Conservation (phyloP, 35 echinoderm and acorn worm species). For the Heliocidaris erythrogramma region DNA sequence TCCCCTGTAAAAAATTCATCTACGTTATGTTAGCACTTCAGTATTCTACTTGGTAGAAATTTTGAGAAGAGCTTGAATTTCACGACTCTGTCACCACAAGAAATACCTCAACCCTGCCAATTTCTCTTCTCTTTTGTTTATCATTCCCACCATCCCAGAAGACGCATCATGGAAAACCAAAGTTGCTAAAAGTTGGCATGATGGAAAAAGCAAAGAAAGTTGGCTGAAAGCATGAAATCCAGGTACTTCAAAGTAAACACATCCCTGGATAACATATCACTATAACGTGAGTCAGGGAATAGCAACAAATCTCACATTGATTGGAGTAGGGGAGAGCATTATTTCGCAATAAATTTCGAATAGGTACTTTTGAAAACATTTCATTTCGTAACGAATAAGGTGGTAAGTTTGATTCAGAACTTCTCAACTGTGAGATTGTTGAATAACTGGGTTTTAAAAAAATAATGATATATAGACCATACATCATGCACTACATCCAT, state of each 20-base stretch:
- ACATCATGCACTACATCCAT: too few relatives aligned
- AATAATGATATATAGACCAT: too few relatives aligned
- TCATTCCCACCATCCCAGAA: neutral
- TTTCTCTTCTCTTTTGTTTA: neutral
- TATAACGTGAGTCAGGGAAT: neutral
- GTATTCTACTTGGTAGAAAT: neutral
- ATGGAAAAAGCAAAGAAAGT: neutral
- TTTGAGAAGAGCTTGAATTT: neutral
- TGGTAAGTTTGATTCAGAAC: neutral
- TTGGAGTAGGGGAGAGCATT: neutral
- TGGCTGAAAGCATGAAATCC: neutral
- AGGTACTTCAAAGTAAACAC: neutral
- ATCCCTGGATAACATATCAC: neutral
- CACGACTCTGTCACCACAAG: neutral
- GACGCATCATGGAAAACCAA: neutral
- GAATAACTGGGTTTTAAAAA: neutral
- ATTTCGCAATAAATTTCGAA: neutral
- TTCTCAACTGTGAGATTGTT: neutral
- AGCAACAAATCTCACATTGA: neutral
- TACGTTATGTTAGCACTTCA: neutral
- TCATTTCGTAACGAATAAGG: too few relatives aligned
- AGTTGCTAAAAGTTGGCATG: neutral
- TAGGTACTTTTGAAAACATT: too few relatives aligned
- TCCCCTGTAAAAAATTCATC: too few relatives aligned
- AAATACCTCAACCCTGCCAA: neutral